Evolutionary conservation across 2,797 vertebrate species (phyloP).

Genomic region (Triplophysa bombifrons): DNA sequence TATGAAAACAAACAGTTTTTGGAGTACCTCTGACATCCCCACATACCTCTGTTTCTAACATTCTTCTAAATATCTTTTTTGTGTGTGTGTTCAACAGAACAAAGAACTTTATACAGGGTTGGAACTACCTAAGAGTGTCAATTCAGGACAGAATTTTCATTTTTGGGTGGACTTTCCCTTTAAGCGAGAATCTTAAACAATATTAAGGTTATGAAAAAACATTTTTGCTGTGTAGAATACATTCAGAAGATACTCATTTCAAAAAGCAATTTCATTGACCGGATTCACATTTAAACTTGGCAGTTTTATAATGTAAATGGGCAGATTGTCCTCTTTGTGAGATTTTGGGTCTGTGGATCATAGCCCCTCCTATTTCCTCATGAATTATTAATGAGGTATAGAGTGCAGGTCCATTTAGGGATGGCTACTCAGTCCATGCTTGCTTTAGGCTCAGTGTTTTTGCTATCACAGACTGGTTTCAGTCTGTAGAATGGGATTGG

Average conservation of each 20-base stretch:
- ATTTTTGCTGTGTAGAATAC: background rate
- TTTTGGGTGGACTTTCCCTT: no score
- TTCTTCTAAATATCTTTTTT: no score
- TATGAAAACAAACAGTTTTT: no score
- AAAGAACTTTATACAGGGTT: no score
- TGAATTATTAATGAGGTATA: conserved; percentile 12
- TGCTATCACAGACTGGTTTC: conserved; percentile 35
- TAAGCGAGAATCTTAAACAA: no score
- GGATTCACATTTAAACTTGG: background rate
- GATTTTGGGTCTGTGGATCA: conserved; percentile 9
- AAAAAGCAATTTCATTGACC: background rate
- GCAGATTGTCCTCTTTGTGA: background rate
- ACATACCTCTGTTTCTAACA: no score
- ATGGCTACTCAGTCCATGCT: background rate
- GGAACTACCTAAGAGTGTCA: no score
- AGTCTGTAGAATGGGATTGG: conserved; percentile 36
- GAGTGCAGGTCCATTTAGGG: background rate
- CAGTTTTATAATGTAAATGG: conserved; percentile 1
- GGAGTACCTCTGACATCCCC: no score
- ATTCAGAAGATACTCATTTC: background rate
- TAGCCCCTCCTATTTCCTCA: conserved; percentile 9
- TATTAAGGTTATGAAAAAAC: no score
- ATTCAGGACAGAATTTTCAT: no score
- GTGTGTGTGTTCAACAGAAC: no score
- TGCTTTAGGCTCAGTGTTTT: background rate